Evolutionary conservation across 2,888 invertebrate genomes (phyloP), one percentile per base, ranked within the genome.

Genomic region (Taphrorychus bicolor): DNA sequence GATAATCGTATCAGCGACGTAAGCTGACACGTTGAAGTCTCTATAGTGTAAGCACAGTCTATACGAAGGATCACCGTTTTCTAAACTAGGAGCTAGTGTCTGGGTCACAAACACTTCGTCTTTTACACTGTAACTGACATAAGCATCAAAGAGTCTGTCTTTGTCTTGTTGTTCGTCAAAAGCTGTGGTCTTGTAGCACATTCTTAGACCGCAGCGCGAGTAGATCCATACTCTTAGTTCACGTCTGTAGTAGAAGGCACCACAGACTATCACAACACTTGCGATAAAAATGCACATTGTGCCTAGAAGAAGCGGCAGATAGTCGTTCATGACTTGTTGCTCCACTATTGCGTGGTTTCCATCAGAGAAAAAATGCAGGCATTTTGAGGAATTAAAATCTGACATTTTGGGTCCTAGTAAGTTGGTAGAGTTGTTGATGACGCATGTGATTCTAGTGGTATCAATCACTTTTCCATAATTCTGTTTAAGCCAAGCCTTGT

Each of bases 51-150:
- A 85, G 82, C 96, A 95, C 73, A 97, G 87, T 70, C 94, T 87
- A 83, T 95, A 97, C 73, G 91, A 89, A 42, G 92, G 90, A 77
- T 92, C 90, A 68, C 89, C 88, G 69, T 88, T 88, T 84, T 97
- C 96, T 72, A 97, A 86, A 59, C 94, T 93, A 17, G 94, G 92
- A 59, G 93, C 93, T 76, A 97, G 84, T 78, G 94, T 92, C 82
- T 95, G 92, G 74, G 91, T 91, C 41, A 97, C 95, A 82, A 95
- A 96, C 56, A 91, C 89, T 79, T 96, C 95, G 82, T 97, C 97
- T 82, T 95, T 93, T 69, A 93, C 91, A 80, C 95, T 94, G 84
- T 98, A 98, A 76, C 94, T 93, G 73, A 98, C 90, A 84, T 97
- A 98, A 60, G 95, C 97, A 83, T 98, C 98, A 82, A 94, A 97